phyloP scores from a whole-genome alignment of 2,113 vertebrate species.

The Prietella phreatophila region DNA sequence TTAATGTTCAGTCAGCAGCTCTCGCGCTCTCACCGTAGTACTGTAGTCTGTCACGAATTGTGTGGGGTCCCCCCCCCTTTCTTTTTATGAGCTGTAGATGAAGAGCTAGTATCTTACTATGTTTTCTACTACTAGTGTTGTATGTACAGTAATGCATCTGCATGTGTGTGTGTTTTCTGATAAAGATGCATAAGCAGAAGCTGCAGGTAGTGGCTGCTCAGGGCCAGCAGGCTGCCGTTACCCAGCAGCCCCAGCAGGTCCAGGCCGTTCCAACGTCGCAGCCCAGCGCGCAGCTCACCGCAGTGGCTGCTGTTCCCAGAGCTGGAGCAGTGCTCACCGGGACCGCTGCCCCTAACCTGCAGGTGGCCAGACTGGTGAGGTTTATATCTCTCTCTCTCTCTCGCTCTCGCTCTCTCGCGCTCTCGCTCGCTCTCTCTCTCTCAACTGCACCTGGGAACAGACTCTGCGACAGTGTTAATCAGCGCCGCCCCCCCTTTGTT shows the following conservation, averaged over 20 bases:
- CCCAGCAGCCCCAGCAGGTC: constrained; percentile 74
- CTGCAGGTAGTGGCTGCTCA: constrained; percentile 71
- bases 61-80: too few relatives aligned
- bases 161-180: constrained; percentile 66
- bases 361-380: constrained; percentile 89
- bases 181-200: constrained; percentile 75
- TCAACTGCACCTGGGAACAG: too few relatives aligned
- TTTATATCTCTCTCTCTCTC: background rate
- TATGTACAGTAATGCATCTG: background rate
- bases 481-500: too few relatives aligned
- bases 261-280: constrained; percentile 78
- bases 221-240: constrained; percentile 76
- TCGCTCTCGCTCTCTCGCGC: too few relatives aligned
- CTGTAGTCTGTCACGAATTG: too few relatives aligned
- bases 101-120: too few relatives aligned
- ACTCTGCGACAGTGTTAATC: too few relatives aligned
- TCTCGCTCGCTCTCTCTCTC: too few relatives aligned
- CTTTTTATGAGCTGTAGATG: too few relatives aligned
- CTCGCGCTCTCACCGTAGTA: background rate
- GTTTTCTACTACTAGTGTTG: too few relatives aligned
- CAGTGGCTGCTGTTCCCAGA: constrained; percentile 81
- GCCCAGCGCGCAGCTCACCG: constrained; percentile 81
- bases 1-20: background rate
- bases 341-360: constrained; percentile 83
- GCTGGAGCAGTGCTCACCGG: constrained; percentile 82